Evolutionary conservation across 2,113 vertebrate genomes (phyloP).

Genomic region (Mixornis gularis): DNA sequence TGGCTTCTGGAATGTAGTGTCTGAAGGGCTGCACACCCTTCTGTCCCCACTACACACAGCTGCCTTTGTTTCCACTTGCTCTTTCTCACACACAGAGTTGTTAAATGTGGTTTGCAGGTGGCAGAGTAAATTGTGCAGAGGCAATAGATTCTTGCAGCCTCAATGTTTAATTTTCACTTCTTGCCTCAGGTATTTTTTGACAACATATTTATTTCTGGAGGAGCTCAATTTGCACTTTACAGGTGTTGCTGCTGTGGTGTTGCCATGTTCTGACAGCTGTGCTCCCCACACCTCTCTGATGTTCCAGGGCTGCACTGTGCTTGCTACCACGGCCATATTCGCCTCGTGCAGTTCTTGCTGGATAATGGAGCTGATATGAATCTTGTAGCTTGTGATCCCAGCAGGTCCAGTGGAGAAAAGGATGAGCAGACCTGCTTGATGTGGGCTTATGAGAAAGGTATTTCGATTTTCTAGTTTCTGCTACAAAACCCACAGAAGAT

Average conservation of each 20-base stretch:
- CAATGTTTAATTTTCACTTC: not conserved
- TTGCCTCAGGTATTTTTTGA: not conserved
- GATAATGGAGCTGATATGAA: constrained; percentile 95
- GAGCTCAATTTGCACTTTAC: not conserved
- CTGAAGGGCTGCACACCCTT: not conserved
- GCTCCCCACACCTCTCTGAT: not conserved
- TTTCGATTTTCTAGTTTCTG: not conserved
- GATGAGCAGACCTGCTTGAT: constrained; percentile 96
- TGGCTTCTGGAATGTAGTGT: accelerated
- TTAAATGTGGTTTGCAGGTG: not conserved
- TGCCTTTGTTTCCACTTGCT: not conserved
- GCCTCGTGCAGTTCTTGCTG: constrained; percentile 88
- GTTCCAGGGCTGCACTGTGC: constrained; percentile 86
- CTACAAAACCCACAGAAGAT: not conserved
- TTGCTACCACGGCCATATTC: constrained; percentile 92
- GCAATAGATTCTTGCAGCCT: not conserved
- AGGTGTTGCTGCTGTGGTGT: not conserved
- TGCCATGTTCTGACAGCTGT: not conserved
- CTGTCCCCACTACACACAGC: too few relatives aligned
- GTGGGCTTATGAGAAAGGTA: constrained; percentile 99
- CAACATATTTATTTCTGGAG: not conserved
- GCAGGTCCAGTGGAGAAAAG: constrained; percentile 93
- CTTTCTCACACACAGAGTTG: not conserved
- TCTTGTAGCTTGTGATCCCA: constrained; percentile 91
- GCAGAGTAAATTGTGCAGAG: not conserved